These are phyloP conservation scores for Muntiacus reevesi DNA, from an alignment of 2,113 vertebrate genomes.

Conservation along the genomic window DNA sequence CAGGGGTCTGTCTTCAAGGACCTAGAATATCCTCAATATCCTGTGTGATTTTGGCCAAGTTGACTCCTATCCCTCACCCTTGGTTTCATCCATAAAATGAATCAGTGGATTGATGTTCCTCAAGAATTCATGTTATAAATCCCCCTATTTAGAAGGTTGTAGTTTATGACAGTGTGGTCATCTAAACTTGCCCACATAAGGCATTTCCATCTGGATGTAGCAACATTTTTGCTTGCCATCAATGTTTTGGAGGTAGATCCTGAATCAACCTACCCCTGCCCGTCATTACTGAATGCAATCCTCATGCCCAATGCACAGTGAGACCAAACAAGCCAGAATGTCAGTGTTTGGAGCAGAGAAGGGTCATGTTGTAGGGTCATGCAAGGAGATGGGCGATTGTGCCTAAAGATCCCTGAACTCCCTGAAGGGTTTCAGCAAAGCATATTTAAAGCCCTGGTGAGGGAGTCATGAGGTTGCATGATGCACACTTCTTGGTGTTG, in stretches of 20 bases:
- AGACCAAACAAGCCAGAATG: background rate
- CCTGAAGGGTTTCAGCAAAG: background rate
- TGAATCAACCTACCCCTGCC: background rate
- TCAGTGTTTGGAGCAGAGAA: background rate
- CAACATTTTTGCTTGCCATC: fast-evolving
- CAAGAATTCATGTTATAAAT: fast-evolving
- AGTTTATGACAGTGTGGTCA: no score
- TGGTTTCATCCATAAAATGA: background rate
- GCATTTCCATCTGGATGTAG: background rate
- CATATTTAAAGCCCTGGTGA: background rate
- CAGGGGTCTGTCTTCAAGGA: background rate
- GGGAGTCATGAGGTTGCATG: background rate
- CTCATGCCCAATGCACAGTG: background rate
- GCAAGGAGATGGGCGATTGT: background rate
- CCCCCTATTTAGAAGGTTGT: background rate
- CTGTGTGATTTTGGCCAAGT: background rate
- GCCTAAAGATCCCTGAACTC: background rate
- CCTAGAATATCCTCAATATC: background rate
- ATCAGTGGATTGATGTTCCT: background rate
- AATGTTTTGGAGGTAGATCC: background rate
- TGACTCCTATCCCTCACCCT: background rate
- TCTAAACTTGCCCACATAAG: fast-evolving
- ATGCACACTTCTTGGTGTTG: background rate
- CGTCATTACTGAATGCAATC: background rate
- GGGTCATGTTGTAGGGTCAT: background rate